phyloP scores from a whole-genome alignment of 2,113 vertebrate species.

The Penelope pileata region DNA sequence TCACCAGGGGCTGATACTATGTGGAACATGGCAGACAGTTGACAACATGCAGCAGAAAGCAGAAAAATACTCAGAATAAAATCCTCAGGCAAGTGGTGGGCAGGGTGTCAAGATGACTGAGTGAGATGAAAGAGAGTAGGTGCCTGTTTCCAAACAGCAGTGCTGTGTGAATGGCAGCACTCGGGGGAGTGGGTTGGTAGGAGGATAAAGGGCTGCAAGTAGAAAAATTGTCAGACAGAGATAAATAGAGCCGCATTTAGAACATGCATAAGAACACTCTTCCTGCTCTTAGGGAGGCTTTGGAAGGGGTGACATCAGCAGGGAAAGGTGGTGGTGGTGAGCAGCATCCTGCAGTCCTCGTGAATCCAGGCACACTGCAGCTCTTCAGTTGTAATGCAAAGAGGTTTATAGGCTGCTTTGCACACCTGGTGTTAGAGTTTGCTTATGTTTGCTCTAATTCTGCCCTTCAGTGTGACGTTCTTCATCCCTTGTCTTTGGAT shows the following conservation, averaged over 20 bases:
- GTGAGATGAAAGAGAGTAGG: not conserved
- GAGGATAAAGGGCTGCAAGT: not conserved
- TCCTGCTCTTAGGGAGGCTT: not conserved
- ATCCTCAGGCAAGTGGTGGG: not conserved
- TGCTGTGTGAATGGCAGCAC: not conserved
- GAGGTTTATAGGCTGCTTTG: not conserved
- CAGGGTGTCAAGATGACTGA: not conserved
- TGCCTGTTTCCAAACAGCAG: conserved; percentile 35
- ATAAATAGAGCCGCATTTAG: not conserved
- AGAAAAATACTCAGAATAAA: not conserved
- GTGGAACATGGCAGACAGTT: not conserved
- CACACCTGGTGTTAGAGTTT: not conserved
- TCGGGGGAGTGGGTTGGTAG: not conserved
- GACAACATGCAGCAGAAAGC: not conserved
- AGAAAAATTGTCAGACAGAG: not conserved
- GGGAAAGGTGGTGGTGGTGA: not conserved
- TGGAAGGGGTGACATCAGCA: not conserved
- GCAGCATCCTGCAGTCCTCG: rapidly evolving
- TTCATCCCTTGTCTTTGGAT: not conserved
- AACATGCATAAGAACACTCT: not conserved
- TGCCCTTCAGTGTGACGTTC: not conserved
- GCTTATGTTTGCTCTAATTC: not conserved
- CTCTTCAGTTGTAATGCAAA: not conserved
- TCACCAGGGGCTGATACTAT: not conserved
- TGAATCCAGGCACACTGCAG: rapidly evolving